Evolutionary conservation across 1,140 invertebrate genomes (phyloP), one percentile per base, ranked within the genome.

Genomic region (Scaptomyza pallida): DNA sequence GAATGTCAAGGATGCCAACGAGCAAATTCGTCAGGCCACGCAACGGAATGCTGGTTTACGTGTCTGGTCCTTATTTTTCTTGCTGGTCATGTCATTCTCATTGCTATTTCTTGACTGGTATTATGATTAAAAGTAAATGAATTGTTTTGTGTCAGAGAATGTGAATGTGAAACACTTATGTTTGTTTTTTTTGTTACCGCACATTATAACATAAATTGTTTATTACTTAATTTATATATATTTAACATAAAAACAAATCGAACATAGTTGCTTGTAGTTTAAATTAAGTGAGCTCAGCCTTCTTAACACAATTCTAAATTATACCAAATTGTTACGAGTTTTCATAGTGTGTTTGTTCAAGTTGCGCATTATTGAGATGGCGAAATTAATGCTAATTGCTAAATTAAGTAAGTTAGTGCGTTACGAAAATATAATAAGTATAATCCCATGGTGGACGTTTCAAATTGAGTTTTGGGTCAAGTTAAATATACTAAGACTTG

Each of bases 101-200:
- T 92, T 99, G 41, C 92, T 99, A 13, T 99, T 99, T 92, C 93
- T 99, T 37, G 98, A 99, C 93, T 99, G 98, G 98, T 99, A 99
- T 91, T 99, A 99, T 94, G 96, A 97, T 88, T 98, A 94, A 95
- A n/a, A 51, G 5, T 17, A 10, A 16, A 37, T 15, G 9, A 51
- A 54, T 10, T 50, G 44, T 23, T 35, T 33, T 12, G 45, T 64
- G 51, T 63, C 17, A 43, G 16, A 13, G 19, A 55, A 43, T 54
- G 26, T 56, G 47, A 33, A 43, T 15, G 52, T 55, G 17, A 55
- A 62, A 65, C 62, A 72, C 47, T 51, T 50, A 63, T 30, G 12
- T 35, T 19, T 65, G 33, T 57, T 57, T 72, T 71, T 75, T 72
- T 71, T 75, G 72, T 75, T 65, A 51, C 54, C 16, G 50, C 56